Conservation (phyloP, 2,797 vertebrate species). For the Huso huso region DNA sequence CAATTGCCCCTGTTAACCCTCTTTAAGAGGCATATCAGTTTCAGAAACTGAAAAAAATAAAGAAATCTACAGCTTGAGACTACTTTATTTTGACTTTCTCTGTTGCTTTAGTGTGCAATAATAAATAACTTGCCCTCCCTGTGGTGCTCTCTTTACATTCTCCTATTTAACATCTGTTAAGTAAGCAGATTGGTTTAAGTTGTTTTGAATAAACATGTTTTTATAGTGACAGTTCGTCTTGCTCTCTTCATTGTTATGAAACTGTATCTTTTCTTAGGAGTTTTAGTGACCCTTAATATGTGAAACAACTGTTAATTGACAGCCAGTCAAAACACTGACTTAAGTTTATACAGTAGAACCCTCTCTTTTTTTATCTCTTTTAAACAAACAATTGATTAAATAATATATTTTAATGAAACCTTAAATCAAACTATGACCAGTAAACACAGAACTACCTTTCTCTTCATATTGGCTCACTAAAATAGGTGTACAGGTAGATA, state of each 20-base stretch:
- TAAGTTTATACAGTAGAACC: conserved; percentile 1
- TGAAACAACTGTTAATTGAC: conserved; percentile 67
- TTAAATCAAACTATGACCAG: conserved; percentile 59
- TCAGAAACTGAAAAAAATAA: conserved; percentile 26
- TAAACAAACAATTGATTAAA: conserved; percentile 27
- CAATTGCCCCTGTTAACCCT: conserved; percentile 43
- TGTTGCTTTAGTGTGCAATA: conserved; percentile 47
- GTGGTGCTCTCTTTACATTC: conserved; percentile 43
- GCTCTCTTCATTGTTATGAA: conserved; percentile 52
- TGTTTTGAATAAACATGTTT: conserved; percentile 52
- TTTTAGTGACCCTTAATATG: conserved; percentile 47
- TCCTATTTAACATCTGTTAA: conserved; percentile 44
- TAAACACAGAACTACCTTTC: conserved; percentile 60
- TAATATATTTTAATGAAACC: conserved; percentile 55
- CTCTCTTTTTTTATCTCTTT: conserved; percentile 17
- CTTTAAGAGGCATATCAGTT: conserved; percentile 42
- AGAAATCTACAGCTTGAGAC: conserved; percentile 32
- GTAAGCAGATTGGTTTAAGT: conserved; percentile 42
- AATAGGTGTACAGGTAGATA: conserved; percentile 65
- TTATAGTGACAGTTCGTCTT: conserved; percentile 43
- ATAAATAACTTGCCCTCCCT: conserved; percentile 45
- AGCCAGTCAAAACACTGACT: conserved; percentile 68
- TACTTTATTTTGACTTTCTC: conserved; percentile 44
- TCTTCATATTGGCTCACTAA: conserved; percentile 47
- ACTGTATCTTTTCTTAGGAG: conserved; percentile 36